Base-by-base conservation (phyloP, 2,888 invertebrate species). In the Allolobophora icterica region DNA sequence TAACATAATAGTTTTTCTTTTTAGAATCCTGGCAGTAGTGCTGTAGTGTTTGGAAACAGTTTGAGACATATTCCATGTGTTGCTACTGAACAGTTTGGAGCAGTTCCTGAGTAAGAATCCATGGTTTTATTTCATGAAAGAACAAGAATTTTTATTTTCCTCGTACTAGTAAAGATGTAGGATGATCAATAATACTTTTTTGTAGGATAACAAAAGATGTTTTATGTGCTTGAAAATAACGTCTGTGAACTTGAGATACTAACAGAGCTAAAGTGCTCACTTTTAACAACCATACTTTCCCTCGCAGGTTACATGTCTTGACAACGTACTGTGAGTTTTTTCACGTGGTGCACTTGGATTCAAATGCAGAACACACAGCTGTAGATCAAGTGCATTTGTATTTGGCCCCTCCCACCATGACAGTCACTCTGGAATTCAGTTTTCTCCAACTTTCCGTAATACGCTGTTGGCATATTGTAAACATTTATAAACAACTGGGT, bases 71-170 rank as follows among this genome's bases (percentile, higher is more conserved):
- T 95, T 13, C 94, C 94, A 30, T 93, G 93, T 92, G 93, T 94
- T 40, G 93, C 94, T 92, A 92, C 94, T 33, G 92, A 93, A 42
- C 93, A 94, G n/a, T 95, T 94, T 93, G 94, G 95, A 90, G 94
- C 94, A 93, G 94, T 95, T 13, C 95, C 95, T 35, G 94, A 93
- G 95, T 95, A 93, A 93, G 94, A 90, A 40, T 17, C 87, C 17
- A 33, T 90, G 4, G 11, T 52, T 90, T 45, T 35, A 21, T 45
- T 19, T 90, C n/a, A 34, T 19, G 13, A 90, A 33, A 33, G 34
- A 45, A 33, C 24, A 33, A 19, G 30, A 33, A 21, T 30, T 52
- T 1, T 45, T 52, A 30, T 90, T 30, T 33, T n/a, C 15, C 35
- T 58, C 24, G 24, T n/a, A 30, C 52, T 52, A 84, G 84, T 21